A percentile compares a stretch with the other conserved stretches of the same genome.
Conservation (phyloP, 2,113 vertebrate genomes). For the Cisticola juncidis region DNA sequence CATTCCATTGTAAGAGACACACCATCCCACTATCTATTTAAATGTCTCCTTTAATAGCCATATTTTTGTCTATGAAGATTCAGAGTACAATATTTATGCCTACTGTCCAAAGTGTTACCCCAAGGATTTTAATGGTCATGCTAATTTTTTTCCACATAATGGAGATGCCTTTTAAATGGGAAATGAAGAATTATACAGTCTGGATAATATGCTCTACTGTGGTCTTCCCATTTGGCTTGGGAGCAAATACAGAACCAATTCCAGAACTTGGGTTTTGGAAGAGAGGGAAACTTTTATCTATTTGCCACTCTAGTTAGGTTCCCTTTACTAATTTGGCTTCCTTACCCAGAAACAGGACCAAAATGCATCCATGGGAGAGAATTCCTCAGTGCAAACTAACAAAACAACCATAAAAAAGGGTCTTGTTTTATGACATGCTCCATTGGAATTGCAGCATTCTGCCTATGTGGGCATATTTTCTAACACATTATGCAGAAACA, state of each 20-base stretch:
- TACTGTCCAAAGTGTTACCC: neutral
- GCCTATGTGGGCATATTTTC: constrained; percentile 78
- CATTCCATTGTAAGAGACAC: neutral
- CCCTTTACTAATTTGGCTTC: neutral
- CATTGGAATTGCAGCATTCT: constrained; percentile 69
- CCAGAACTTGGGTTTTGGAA: neutral
- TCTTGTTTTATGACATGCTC: constrained; percentile 63
- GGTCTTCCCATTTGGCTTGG: neutral
- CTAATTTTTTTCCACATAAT: neutral
- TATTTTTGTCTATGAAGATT: neutral
- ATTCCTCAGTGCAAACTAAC: constrained; percentile 36
- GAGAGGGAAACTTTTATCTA: neutral
- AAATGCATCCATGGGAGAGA: constrained; percentile 33
- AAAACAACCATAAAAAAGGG: constrained; percentile 57
- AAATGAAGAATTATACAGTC: neutral
- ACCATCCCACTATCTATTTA: neutral
- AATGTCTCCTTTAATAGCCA: neutral
- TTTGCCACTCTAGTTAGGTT: neutral
- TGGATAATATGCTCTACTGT: neutral
- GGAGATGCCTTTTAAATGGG: neutral
- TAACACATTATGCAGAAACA: constrained; percentile 81
- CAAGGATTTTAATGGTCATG: neutral
- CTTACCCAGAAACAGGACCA: neutral
- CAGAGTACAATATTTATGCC: neutral
- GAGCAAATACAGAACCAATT: neutral